A percentile compares a stretch with the other conserved stretches of the same genome.
These are phyloP conservation scores for Troides helena DNA, from an alignment of 2,888 invertebrate genomes.

Conservation along the genomic window DNA sequence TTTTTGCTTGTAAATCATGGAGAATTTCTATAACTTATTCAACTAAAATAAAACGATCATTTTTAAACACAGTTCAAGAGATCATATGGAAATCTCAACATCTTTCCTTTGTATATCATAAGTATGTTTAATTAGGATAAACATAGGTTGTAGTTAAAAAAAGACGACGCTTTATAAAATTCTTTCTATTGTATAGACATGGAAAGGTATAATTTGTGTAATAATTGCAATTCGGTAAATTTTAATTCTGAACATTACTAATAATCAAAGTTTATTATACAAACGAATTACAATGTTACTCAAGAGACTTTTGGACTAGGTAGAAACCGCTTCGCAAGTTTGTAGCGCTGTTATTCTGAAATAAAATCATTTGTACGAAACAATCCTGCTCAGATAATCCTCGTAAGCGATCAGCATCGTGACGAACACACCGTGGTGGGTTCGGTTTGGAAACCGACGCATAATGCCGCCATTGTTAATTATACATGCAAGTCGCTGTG, in stretches of 20 bases:
- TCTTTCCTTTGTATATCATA: background rate
- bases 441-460: conserved; percentile 74
- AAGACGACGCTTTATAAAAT: too few relatives aligned
- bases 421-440: conserved; percentile 70
- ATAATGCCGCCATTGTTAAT: conserved; percentile 77
- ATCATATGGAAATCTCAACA: too few relatives aligned
- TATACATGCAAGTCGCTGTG: conserved; percentile 69
- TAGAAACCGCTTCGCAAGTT: background rate
- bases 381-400: conserved; percentile 56
- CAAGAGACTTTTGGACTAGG: background rate
- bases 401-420: conserved; percentile 76
- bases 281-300: background rate
- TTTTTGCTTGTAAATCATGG: conserved; percentile 3
- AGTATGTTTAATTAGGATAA: background rate
- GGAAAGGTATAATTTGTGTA: too few relatives aligned
- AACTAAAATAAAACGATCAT: background rate
- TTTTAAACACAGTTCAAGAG: background rate
- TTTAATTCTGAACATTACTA: too few relatives aligned
- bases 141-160: too few relatives aligned
- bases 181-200: too few relatives aligned
- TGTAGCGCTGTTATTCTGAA: background rate
- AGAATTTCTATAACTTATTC: background rate
- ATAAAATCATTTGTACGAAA: conserved; percentile 5
- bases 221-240: too few relatives aligned
- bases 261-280: too few relatives aligned